These are phyloP conservation scores for Manacus vitellinus DNA, from an alignment of 2,113 vertebrate species.

Conservation along the genomic window DNA sequence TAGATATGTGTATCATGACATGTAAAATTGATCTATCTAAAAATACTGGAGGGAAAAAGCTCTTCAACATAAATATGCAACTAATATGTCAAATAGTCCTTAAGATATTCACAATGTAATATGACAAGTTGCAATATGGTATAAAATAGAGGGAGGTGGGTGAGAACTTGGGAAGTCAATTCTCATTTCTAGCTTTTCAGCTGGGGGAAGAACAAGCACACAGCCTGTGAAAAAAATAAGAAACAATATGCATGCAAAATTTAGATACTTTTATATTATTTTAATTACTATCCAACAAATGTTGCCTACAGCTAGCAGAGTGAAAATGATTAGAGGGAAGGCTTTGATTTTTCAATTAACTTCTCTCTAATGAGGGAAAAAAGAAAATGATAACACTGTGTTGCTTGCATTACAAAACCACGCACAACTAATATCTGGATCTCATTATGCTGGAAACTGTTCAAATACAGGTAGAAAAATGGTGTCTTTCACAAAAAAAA, in stretches of 20 bases:
- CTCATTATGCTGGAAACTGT: neutral
- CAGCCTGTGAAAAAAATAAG: constrained; percentile 7
- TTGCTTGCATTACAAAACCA: neutral
- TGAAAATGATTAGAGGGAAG: constrained; percentile 7
- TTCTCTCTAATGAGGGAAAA: neutral
- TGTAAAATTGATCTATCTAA: constrained; percentile 9
- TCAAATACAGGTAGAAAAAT: constrained; percentile 27
- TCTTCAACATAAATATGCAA: neutral
- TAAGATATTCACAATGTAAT: constrained; percentile 23
- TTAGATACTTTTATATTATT: constrained; percentile 32
- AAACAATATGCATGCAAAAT: constrained; percentile 55
- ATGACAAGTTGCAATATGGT: constrained; percentile 45
- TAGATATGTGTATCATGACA: neutral
- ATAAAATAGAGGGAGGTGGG: neutral
- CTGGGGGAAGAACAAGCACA: constrained; percentile 1
- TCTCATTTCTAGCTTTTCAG: constrained; percentile 29
- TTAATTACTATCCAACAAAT: constrained; percentile 45
- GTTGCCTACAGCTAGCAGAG: constrained; percentile 50
- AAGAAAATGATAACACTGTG: neutral
- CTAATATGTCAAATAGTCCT: constrained; percentile 30
- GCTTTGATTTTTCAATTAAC: constrained; percentile 56
- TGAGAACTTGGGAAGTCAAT: constrained; percentile 22
- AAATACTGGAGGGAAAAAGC: constrained; percentile 4
- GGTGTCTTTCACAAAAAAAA: neutral
- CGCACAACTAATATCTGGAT: neutral